Conservation (phyloP, 2,113 vertebrate genomes). For the Vidua macroura region DNA sequence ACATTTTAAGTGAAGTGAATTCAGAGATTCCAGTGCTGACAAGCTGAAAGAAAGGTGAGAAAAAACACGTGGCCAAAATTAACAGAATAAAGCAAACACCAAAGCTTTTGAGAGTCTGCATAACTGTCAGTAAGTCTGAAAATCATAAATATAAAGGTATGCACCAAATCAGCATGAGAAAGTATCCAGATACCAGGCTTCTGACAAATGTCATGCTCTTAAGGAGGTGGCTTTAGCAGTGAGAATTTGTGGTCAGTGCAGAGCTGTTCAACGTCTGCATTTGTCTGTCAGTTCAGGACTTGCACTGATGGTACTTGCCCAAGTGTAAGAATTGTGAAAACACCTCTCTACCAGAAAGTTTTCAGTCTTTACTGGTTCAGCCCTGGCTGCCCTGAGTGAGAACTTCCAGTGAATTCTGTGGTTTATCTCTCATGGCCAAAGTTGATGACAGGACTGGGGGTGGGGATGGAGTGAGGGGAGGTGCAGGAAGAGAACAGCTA, state of each 20-base stretch:
- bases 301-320: neutral
- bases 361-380: neutral
- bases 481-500: neutral
- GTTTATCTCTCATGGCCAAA: neutral
- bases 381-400: neutral
- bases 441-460: neutral
- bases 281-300: neutral
- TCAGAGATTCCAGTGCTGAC: neutral
- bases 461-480: neutral
- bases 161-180: neutral
- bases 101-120: neutral
- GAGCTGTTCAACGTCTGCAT: neutral
- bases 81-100: neutral
- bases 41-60: slow-evolving; percentile 15
- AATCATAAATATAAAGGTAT: neutral
- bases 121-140: neutral
- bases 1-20: neutral
- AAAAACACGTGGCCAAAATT: slow-evolving; percentile 3
- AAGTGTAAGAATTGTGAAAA: neutral
- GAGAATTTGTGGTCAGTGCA: neutral
- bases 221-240: neutral
- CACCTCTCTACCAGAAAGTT: neutral
- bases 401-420: neutral
- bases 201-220: neutral
- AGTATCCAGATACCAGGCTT: neutral